phyloP scores from a whole-genome alignment of 1,140 invertebrate genomes.

The Trypoxylus dichotomus region DNA sequence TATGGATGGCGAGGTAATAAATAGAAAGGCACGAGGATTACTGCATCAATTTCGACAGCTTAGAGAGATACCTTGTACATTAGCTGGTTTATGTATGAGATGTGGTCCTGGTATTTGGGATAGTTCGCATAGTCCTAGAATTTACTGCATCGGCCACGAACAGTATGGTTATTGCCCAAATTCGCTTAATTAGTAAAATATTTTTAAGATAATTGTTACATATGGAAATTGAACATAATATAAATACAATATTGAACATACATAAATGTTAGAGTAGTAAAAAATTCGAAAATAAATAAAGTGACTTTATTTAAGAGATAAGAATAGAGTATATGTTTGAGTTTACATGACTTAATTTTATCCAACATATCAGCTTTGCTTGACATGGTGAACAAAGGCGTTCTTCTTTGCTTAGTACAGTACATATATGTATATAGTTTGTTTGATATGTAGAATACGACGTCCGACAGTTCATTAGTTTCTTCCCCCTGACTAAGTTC shows the following conservation, averaged over 20 bases:
- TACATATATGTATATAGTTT: too few relatives aligned
- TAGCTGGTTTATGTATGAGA: conserved; percentile 82
- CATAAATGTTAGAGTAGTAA: background rate
- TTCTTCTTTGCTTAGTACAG: too few relatives aligned
- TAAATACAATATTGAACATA: background rate
- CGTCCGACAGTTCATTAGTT: too few relatives aligned
- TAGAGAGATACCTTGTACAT: conserved; percentile 82
- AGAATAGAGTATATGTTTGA: background rate
- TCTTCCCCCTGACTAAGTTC: too few relatives aligned
- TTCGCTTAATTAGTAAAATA: conserved; percentile 28
- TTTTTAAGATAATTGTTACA: conserved; percentile 9
- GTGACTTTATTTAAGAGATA: background rate
- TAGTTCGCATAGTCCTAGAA: conserved; percentile 77
- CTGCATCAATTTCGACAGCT: conserved; percentile 86
- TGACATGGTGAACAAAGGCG: too few relatives aligned
- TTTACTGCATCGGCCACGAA: conserved; percentile 61
- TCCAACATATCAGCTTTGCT: too few relatives aligned
- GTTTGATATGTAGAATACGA: too few relatives aligned
- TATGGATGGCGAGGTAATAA: conserved; percentile 89
- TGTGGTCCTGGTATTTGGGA: conserved; percentile 94
- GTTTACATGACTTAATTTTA: background rate
- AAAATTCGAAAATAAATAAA: background rate
- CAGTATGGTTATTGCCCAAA: conserved; percentile 40
- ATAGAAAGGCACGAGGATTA: conserved; percentile 88
- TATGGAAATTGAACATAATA: background rate